Percentiles rank a stretch among this genome's conserved stretches.
These are phyloP conservation scores for Schizaphis graminum DNA, from an alignment of 2,888 invertebrate species.

Conservation along the genomic window DNA sequence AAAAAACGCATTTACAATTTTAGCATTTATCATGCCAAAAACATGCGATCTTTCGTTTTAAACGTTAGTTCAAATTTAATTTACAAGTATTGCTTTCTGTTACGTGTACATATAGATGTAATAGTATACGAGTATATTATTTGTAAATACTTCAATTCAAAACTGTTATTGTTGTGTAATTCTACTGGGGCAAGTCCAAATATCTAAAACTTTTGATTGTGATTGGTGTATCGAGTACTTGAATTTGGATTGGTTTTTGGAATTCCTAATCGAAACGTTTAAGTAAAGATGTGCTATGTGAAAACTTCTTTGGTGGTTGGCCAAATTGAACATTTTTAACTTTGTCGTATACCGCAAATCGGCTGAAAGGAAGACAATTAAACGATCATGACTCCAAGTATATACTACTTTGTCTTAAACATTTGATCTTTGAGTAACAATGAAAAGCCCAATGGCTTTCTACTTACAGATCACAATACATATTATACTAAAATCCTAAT, in stretches of 20 bases:
- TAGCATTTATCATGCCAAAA: background rate
- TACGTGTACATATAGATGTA: background rate
- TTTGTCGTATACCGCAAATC: background rate
- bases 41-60: background rate
- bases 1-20: background rate
- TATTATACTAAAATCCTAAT: background rate
- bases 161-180: background rate
- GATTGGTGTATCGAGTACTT: background rate
- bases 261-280: background rate
- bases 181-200: conserved; percentile 50
- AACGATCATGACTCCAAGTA: background rate
- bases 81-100: background rate
- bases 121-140: background rate
- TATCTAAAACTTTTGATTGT: conserved; percentile 9
- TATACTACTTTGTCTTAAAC: background rate
- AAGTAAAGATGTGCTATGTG: background rate
- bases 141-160: background rate
- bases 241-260: conserved; percentile 20
- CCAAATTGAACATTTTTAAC: conserved; percentile 56
- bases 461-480: background rate
- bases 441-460: background rate
- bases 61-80: background rate
- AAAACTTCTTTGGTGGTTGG: conserved; percentile 48
- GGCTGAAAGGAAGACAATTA: background rate
- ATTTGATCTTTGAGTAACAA: background rate